Evolutionary conservation across 2,113 vertebrate species (phyloP), one percentile per base, ranked within the genome.

Genomic region (Bambusicola thoracicus): DNA sequence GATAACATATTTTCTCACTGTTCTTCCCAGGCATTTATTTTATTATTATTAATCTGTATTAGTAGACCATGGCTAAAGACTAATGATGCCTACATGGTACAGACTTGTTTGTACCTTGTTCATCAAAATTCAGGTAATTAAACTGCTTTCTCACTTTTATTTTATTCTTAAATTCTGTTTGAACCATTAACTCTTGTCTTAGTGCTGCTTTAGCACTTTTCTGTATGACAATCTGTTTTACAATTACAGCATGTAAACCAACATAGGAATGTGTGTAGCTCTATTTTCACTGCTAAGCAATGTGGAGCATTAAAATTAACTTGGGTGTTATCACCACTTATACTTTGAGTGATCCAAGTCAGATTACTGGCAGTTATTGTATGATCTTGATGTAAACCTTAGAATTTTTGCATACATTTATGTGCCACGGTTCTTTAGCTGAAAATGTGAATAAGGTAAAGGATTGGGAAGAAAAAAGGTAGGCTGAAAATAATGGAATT

Each of bases 121-220:
- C 38, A 66, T 89, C 81, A 66, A 74, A 87, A 94, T 91, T 78
- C 87, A 90, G 80, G 36, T 94, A 95, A 96, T 66, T 73, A 95
- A 66, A 16, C 76, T 67, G 46, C 94, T 96, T 32, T 30, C 49
- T 63, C 93, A 86, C 79, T 91, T 92, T 90, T 93, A 82, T 94
- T 96, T 93, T 92, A 30, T 87, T 94, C 77, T 85, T 86, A 92
- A 90, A 87, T 89, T 75, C 96, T 74, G 75, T 94, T 93, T 95
- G 73, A 93, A 67, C 53, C 72, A 36, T 86, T 93, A 72, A 81
- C 84, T 90, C 38, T 16, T 51, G 65, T 46, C 29, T 18, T 53
- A 2, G 44, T 91, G 61, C 24, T 66, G 44, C 81, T 95, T 6
- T 30, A 38, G 63, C 62, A 48, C 13, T 40, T 92, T 41, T 75